Conservation (phyloP, 2,113 vertebrate species). For the Platycercus adscitus region DNA sequence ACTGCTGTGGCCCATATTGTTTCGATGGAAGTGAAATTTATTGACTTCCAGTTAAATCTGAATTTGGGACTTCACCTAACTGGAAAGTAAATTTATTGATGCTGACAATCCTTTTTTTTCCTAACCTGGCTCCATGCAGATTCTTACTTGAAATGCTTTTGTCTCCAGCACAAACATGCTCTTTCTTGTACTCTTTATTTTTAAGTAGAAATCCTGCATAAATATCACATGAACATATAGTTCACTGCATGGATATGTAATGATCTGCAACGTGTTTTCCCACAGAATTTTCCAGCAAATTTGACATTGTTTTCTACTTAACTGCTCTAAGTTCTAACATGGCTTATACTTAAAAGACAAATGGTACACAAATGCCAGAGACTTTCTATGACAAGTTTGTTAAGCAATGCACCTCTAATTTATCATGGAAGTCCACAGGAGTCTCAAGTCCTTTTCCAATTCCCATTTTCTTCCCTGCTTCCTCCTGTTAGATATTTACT, state of each 20-base stretch:
- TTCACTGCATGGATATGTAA: not conserved
- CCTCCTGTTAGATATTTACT: not conserved
- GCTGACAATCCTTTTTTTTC: not conserved
- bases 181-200: not conserved
- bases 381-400: not conserved
- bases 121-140: not conserved
- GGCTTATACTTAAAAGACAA: not conserved
- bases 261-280: not conserved
- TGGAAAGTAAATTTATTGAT: constrained; percentile 38
- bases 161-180: not conserved
- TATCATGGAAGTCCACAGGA: not conserved
- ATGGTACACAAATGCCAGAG: not conserved
- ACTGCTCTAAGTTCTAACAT: not conserved
- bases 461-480: constrained; percentile 19
- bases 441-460: not conserved
- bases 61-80: constrained; percentile 24
- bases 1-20: not conserved
- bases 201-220: not conserved
- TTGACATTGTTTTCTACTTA: not conserved
- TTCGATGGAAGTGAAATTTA: not conserved
- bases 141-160: not conserved
- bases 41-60: constrained; percentile 30
- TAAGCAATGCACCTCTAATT: not conserved
- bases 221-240: not conserved
- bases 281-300: not conserved